Evolutionary conservation across 2,797 vertebrate species (phyloP).

Genomic region (Anomalospiza imberbis): DNA sequence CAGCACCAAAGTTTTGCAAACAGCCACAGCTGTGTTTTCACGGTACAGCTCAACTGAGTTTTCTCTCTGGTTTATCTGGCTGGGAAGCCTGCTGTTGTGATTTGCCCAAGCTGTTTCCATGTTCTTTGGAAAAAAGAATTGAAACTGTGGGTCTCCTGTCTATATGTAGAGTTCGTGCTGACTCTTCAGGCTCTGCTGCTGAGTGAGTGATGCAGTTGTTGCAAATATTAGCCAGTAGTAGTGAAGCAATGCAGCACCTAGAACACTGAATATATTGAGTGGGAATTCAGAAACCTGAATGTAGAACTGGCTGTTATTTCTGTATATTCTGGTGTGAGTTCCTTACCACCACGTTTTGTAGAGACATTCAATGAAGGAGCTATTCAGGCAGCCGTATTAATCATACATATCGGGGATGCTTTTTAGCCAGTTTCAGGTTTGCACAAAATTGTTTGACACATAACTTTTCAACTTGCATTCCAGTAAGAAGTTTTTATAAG

Average conservation of each 20-base stretch:
- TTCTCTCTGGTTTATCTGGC: neutral
- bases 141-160: neutral
- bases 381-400: neutral
- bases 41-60: neutral
- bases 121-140: neutral
- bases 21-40: neutral
- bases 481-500: neutral
- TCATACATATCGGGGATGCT: neutral
- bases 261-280: neutral
- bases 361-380: neutral
- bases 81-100: neutral
- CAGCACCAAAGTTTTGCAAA: neutral
- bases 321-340: neutral
- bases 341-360: neutral
- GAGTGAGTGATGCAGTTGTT: neutral
- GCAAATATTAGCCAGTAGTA: neutral
- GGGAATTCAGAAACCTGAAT: neutral
- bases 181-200: neutral
- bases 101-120: neutral
- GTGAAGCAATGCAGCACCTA: neutral
- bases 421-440: neutral
- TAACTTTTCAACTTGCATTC: neutral
- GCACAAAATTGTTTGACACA: neutral
- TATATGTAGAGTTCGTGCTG: neutral
- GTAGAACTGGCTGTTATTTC: neutral